Evolutionary conservation across 2,113 vertebrate species (phyloP), one percentile per base, ranked within the genome.

Genomic region (Procavia capensis): DNA sequence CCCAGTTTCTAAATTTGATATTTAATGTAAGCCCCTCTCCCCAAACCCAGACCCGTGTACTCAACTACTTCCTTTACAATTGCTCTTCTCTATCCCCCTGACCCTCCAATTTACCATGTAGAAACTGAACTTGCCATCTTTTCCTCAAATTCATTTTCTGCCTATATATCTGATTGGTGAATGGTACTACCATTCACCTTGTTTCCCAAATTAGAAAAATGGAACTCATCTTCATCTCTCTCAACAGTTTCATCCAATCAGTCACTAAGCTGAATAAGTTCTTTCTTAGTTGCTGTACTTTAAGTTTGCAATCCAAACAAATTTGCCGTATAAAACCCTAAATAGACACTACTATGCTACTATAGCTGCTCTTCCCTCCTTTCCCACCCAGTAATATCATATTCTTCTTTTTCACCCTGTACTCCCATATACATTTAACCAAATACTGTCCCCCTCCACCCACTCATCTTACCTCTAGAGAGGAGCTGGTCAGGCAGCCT

Each of bases 111-210:
- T 47, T 88, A 81, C 63, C 36, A 81, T 63, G 31, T 5, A 81
- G 92, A 96, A 92, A 47, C 43, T 75, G 47, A 88, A 91, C 4
- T 75, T 93, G 8, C n/a, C 17, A 90, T 85, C n/a, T 88, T 72
- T 50, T 88, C 68, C 64, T 93, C 39, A 85, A 68, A 79, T 90
- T 95, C 10, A 39, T 59, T 91, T 83, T 91, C 79, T 93, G 66
- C 36, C 27, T 80, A 74, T 64, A 25, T 72, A 50, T 45, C 43
- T 93, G 17, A 75, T 64, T 34, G 10, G 34, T 90, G 39, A 90
- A 43, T 66, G 31, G 25, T 16, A 54, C 50, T 54, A 13, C 50
- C 50, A 54, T 54, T 54, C 50, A 54, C 50, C 50, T 54, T 54
- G 11, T 54, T 54, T 16, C 14, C 50, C 50, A 54, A 54, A 54